Percentiles rank a stretch among this genome's conserved stretches.
phyloP scores from a whole-genome alignment of 2,797 vertebrate species.

The Rhinoraja longicauda region DNA sequence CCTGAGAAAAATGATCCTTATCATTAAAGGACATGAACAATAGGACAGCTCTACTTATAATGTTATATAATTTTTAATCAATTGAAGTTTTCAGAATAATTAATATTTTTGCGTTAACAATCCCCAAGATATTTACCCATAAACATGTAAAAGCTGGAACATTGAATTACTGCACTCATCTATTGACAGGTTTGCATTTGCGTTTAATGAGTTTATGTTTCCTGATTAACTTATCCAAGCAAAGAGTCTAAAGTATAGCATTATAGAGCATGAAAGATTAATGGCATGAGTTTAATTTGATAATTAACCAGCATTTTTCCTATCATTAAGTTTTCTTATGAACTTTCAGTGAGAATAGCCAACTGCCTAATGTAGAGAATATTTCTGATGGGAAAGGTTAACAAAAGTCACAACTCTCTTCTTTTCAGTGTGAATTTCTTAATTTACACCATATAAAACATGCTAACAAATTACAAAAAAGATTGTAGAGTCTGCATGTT shows the following conservation, averaged over 20 bases:
- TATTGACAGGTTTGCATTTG: not conserved
- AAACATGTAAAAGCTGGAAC: not conserved
- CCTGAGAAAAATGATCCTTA: not conserved
- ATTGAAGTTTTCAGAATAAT: not conserved
- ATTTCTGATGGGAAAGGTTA: conserved; percentile 18
- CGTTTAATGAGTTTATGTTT: not conserved
- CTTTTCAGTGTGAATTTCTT: conserved; percentile 14
- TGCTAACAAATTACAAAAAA: conserved; percentile 29
- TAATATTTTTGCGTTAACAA: not conserved
- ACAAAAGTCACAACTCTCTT: conserved; percentile 4
- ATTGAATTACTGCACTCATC: too few relatives aligned
- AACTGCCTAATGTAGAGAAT: not conserved
- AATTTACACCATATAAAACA: conserved; percentile 36
- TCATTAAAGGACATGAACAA: not conserved
- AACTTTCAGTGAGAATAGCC: not conserved
- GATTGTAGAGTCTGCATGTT: not conserved
- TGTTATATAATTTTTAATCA: not conserved
- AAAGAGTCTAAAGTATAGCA: not conserved
- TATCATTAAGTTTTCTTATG: not conserved
- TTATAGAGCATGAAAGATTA: not conserved
- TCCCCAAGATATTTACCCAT: not conserved
- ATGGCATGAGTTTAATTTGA: conserved; percentile 23
- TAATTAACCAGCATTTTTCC: not conserved
- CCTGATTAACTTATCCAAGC: not conserved
- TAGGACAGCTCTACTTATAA: not conserved